A percentile compares a stretch with the other conserved stretches of the same genome.
These are phyloP conservation scores for Loris lydekkerianus DNA, from an alignment of 2,797 vertebrate species.

Conservation along the genomic window DNA sequence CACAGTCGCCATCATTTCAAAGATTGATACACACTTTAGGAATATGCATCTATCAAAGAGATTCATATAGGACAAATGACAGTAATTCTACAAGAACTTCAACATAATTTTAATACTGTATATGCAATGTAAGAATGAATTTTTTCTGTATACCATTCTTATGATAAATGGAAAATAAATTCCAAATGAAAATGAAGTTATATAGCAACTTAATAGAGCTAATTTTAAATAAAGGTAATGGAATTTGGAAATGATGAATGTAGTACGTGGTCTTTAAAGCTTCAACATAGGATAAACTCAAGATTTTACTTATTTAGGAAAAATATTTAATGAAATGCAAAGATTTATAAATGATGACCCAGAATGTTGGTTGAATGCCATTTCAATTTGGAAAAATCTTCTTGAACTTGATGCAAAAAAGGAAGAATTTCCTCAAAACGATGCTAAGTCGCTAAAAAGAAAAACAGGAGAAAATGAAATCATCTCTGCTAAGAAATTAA, in stretches of 20 bases:
- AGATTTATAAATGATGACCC: slow-evolving; percentile 88
- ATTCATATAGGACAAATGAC: not conserved
- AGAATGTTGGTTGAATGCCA: slow-evolving; percentile 87
- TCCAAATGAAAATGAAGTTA: slow-evolving; percentile 52
- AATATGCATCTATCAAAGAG: not conserved
- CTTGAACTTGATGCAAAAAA: slow-evolving; percentile 16
- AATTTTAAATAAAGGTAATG: slow-evolving; percentile 44
- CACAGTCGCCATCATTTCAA: slow-evolving; percentile 44
- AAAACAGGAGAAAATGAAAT: slow-evolving; percentile 74
- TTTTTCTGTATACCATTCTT: slow-evolving; percentile 35
- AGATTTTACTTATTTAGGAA: slow-evolving; percentile 84
- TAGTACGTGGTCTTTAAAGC: slow-evolving; percentile 32
- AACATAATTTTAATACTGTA: not conserved
- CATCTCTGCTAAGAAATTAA: slow-evolving; percentile 82
- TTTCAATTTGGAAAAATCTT: slow-evolving; percentile 90
- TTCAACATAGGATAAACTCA: slow-evolving; percentile 29
- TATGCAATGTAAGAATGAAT: not conserved
- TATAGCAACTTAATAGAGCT: slow-evolving; percentile 12
- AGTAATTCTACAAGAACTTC: slow-evolving; percentile 29
- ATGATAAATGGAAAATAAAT: slow-evolving; percentile 16
- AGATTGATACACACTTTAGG: not conserved
- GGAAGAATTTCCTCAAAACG: slow-evolving; percentile 41
- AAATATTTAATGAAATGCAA: slow-evolving; percentile 87
- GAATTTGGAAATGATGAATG: not conserved
- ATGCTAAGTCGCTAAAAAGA: slow-evolving; percentile 79